A percentile compares a stretch with the other conserved stretches of the same genome.
These are phyloP conservation scores for Rhinophrynus dorsalis DNA, from an alignment of 2,797 vertebrate species.

Conservation along the genomic window DNA sequence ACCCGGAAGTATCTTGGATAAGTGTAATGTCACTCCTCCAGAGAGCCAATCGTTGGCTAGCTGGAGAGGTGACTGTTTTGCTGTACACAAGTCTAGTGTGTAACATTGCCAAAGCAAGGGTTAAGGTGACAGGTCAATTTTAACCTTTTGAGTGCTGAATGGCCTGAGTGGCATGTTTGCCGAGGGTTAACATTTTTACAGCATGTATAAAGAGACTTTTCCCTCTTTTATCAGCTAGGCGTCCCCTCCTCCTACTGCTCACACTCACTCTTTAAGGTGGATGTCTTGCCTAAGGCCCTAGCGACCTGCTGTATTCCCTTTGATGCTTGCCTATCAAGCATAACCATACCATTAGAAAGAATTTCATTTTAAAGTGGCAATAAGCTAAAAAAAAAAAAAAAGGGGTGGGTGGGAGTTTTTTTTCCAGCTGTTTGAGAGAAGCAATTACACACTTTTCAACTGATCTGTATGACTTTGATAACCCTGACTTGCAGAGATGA, in stretches of 20 bases:
- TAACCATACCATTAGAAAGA: slow-evolving; percentile 74
- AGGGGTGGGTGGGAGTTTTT: slow-evolving; percentile 63
- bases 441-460: slow-evolving; percentile 80
- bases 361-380: slow-evolving; percentile 88
- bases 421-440: slow-evolving; percentile 77
- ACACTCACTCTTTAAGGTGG: slow-evolving; percentile 59
- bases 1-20: no score
- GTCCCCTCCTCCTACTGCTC: slow-evolving; percentile 17
- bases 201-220: not conserved
- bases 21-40: no score
- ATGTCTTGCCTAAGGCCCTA: slow-evolving; percentile 60
- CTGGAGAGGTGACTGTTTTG: no score
- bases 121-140: no score
- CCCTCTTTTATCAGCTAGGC: slow-evolving; percentile 11
- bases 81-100: no score
- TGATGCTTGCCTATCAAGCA: slow-evolving; percentile 82
- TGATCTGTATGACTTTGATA: slow-evolving; percentile 68
- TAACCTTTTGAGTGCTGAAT: no score
- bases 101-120: no score
- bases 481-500: slow-evolving; percentile 62
- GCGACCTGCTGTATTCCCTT: slow-evolving; percentile 72
- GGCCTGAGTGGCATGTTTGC: no score
- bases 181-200: slow-evolving; percentile 2
- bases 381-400: slow-evolving; percentile 76
- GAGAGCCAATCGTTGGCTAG: no score